Conservation (phyloP, 2,113 vertebrate genomes). For the Arenaria interpres region DNA sequence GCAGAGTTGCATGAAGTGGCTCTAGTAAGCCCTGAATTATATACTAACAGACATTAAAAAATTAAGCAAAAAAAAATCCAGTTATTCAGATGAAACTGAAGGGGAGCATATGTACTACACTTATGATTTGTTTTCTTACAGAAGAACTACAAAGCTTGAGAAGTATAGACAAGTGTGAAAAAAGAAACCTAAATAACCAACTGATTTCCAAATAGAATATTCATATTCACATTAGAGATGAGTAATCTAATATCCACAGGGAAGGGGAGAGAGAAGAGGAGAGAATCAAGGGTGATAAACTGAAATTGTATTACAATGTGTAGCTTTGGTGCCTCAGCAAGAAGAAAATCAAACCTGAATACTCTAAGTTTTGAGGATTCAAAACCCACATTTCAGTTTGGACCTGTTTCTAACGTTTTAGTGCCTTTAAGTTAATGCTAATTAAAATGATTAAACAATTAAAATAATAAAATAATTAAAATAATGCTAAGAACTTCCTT, state of each 20-base stretch:
- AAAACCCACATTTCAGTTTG: neutral
- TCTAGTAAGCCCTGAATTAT: neutral
- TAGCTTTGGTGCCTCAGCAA: neutral
- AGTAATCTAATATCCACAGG: neutral
- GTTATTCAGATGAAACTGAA: neutral
- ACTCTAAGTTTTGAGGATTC: neutral
- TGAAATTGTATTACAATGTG: neutral
- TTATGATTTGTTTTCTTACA: neutral
- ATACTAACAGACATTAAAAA: neutral
- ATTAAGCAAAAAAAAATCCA: neutral
- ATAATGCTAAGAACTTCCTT: neutral
- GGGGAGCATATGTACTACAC: neutral
- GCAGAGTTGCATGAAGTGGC: neutral
- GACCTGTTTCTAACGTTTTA: neutral
- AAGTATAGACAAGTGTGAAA: neutral
- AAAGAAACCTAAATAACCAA: neutral
- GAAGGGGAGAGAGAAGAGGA: neutral
- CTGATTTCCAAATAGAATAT: neutral
- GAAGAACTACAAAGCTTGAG: neutral
- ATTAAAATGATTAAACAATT: neutral
- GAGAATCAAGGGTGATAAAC: neutral
- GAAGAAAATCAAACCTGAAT: neutral
- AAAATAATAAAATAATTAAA: neutral
- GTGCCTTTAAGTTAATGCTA: neutral
- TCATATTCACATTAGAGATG: neutral